Percentiles rank a stretch among this genome's conserved stretches.
phyloP scores from a whole-genome alignment of 2,797 vertebrate genomes.

The Toxotes lorentzi region DNA sequence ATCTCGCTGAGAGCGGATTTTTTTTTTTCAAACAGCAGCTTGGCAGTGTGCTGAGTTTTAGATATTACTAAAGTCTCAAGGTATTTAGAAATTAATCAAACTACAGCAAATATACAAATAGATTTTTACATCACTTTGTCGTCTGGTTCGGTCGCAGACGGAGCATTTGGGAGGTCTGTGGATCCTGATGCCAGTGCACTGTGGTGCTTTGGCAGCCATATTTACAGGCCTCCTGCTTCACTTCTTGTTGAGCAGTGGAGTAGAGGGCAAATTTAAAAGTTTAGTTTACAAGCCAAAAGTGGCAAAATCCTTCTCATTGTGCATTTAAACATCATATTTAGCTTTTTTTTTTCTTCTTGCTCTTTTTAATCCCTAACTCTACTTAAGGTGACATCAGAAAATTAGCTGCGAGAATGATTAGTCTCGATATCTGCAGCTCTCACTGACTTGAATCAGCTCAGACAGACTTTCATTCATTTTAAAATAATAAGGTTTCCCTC shows the following conservation, averaged over 20 bases:
- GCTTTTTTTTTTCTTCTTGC: conserved; percentile 20
- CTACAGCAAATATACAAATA: not conserved
- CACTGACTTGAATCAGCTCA: conserved; percentile 9
- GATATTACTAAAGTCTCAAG: not conserved
- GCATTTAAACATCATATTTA: conserved; percentile 3
- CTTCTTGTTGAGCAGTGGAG: conserved; percentile 37
- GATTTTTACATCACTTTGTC: not conserved
- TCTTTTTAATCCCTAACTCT: not conserved
- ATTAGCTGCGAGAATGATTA: conserved; percentile 21
- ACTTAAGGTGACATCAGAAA: conserved; percentile 4
- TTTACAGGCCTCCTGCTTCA: conserved; percentile 51
- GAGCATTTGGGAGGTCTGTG: conserved; percentile 49
- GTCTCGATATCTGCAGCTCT: conserved; percentile 12
- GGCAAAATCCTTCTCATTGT: conserved; percentile 53
- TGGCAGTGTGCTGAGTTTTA: not conserved
- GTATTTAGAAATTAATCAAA: not conserved
- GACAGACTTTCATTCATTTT: conserved; percentile 41
- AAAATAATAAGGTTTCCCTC: conserved; percentile 52
- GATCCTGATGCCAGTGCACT: conserved; percentile 7
- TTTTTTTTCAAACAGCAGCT: not conserved
- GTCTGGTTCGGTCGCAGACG: not conserved
- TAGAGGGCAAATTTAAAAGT: conserved; percentile 40
- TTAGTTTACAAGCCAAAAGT: conserved; percentile 43
- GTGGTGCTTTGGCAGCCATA: conserved; percentile 42
- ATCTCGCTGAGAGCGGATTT: not conserved